Base-by-base conservation (phyloP, 2,888 invertebrate genomes). In the Ypsolopha scabrella region DNA sequence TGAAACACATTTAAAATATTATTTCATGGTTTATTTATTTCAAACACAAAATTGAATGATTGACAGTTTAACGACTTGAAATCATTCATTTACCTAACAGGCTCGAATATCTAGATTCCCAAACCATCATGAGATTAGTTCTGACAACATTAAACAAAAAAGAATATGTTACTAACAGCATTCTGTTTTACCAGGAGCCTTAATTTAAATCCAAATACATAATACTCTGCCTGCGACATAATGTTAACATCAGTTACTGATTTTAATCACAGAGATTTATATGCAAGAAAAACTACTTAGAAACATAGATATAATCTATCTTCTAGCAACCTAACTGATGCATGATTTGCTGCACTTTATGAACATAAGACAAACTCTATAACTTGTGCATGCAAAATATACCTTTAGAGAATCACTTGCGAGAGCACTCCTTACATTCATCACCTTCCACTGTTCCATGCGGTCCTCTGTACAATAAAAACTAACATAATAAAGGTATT, bases 11-110 rank as follows among this genome's bases (percentile, higher is more conserved):
- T 57, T 68, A 65, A 24, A 51, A 71, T 70, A 70, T 81, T 79
- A 70, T 81, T 79, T 79, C 82, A 75, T 74, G 73, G 75, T 83
- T 85, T 83, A 82, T 81, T 81, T 80, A 82, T 81, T 81, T 80
- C 67, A 80, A 83, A 83, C 83, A 83, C 83, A 83, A 83, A 80
- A 77, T 80, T 81, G 80, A 75, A 82, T 79, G 78, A 81, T 74
- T 76, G 76, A 80, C 75, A 81, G 70, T 76, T 75, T 73, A 72
- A 75, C 76, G 73, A 76, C 70, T 76, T 75, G 78, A 75, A 75
- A 74, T 73, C 71, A 70, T 75, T 75, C 61, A 70, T 77, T 75
- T 79, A 77, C 72, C 72, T 59, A 60, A 38, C 45, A 11, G 24
- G 37, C 56, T 62, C 63, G 61, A 67, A 71, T 66, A 62, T 65